Conservation (phyloP, 2,888 invertebrate species). For the Tethea ocularis region DNA sequence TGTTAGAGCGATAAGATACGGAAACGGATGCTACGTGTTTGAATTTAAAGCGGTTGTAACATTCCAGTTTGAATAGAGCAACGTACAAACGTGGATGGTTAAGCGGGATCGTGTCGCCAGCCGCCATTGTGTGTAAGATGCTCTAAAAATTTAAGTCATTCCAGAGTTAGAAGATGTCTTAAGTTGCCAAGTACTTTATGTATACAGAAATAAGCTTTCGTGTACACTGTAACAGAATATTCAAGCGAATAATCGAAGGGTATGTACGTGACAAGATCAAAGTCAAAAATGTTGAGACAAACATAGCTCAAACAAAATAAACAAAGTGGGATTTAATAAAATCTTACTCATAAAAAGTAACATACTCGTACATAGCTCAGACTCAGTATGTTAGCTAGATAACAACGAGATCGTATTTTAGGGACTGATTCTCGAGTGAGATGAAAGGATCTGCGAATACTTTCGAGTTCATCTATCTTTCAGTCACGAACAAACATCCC, state of each 20-base stretch:
- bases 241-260: too few relatives aligned
- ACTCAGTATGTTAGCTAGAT: not conserved
- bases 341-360: not conserved
- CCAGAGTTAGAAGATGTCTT: not conserved
- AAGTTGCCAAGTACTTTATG: too few relatives aligned
- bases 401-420: conserved; percentile 1
- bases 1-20: conserved; percentile 5
- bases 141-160: not conserved
- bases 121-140: not conserved
- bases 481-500: conserved; percentile 4
- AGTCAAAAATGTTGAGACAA: not conserved
- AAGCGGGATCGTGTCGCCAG: not conserved
- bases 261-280: not conserved
- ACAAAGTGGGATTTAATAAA: not conserved
- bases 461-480: conserved; percentile 5
- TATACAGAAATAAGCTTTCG: too few relatives aligned
- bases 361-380: not conserved
- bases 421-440: not conserved
- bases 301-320: not conserved
- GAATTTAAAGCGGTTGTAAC: conserved; percentile 6
- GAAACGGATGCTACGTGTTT: conserved; percentile 6
- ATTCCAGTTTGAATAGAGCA: conserved; percentile 5
- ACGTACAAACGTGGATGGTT: not conserved
- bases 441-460: conserved; percentile 5
- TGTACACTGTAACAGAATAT: too few relatives aligned